Percentiles rank a stretch among this genome's conserved stretches.
Evolutionary conservation across 2,113 vertebrate genomes (phyloP).

Genomic region (Bagarius yarrelli): DNA sequence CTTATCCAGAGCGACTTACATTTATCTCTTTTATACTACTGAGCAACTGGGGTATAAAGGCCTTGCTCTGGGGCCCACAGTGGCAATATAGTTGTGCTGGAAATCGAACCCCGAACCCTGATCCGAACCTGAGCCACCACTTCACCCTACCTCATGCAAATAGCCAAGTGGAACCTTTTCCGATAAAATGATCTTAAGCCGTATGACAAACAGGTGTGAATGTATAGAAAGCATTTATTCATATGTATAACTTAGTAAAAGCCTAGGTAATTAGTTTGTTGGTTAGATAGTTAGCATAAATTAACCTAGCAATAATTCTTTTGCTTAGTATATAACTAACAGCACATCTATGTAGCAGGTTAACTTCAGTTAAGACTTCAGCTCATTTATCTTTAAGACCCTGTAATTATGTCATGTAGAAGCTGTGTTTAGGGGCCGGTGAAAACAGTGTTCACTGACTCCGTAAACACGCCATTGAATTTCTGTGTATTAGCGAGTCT

Average conservation of each 20-base stretch:
- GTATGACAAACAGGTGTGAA: no score
- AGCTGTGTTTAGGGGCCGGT: neutral
- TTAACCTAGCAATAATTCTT: neutral
- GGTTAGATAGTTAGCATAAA: neutral
- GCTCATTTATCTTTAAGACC: neutral
- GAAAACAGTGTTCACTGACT: neutral
- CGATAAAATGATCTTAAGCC: no score
- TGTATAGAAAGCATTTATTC: neutral
- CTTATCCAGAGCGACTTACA: no score
- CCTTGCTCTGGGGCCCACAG: no score
- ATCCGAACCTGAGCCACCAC: no score
- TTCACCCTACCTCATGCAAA: no score
- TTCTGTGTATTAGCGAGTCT: neutral
- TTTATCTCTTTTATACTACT: no score
- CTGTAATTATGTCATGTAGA: conserved; percentile 5
- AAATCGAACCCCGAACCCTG: no score
- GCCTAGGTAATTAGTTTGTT: no score
- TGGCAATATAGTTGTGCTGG: no score
- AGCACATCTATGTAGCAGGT: neutral
- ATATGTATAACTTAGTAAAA: neutral
- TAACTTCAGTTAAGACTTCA: neutral
- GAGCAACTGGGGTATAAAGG: no score
- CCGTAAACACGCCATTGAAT: neutral
- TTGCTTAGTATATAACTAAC: neutral
- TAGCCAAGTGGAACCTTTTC: no score